Evolutionary conservation across 1,140 invertebrate genomes (phyloP).

Genomic region (Ceratitis capitata): DNA sequence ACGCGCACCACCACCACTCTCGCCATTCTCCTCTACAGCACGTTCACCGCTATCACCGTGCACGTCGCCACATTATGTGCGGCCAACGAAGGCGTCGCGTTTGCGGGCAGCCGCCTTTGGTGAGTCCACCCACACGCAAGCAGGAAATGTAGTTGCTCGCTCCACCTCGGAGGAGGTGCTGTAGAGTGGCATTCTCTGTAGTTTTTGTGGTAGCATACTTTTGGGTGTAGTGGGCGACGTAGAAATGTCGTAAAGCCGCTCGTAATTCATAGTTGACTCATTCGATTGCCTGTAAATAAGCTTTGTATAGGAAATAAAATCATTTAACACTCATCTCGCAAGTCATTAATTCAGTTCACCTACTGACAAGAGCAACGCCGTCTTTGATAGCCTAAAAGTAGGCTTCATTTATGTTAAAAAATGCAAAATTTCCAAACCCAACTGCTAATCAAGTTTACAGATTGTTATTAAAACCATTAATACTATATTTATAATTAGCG

Average conservation of each 20-base stretch:
- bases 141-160: background rate
- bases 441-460: too few relatives aligned
- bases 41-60: constrained; percentile 50
- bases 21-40: background rate
- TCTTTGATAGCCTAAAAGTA: background rate
- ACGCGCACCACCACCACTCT: constrained; percentile 10
- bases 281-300: constrained; percentile 14
- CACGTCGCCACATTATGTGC: constrained; percentile 66
- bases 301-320: constrained; percentile 1
- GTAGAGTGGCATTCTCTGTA: background rate
- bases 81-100: constrained; percentile 77
- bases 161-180: background rate
- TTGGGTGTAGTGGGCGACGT: background rate
- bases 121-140: constrained; percentile 48
- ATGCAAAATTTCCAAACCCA: too few relatives aligned
- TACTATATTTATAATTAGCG: too few relatives aligned
- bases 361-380: background rate
- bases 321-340: background rate
- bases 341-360: background rate
- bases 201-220: background rate
- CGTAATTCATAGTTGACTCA: background rate
- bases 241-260: background rate
- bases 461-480: too few relatives aligned
- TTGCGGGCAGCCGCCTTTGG: constrained; percentile 72
- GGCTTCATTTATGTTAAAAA: background rate